Percentiles rank a stretch among this genome's conserved stretches.
phyloP scores from a whole-genome alignment of 2,888 invertebrate genomes.

The Rutpela maculata region DNA sequence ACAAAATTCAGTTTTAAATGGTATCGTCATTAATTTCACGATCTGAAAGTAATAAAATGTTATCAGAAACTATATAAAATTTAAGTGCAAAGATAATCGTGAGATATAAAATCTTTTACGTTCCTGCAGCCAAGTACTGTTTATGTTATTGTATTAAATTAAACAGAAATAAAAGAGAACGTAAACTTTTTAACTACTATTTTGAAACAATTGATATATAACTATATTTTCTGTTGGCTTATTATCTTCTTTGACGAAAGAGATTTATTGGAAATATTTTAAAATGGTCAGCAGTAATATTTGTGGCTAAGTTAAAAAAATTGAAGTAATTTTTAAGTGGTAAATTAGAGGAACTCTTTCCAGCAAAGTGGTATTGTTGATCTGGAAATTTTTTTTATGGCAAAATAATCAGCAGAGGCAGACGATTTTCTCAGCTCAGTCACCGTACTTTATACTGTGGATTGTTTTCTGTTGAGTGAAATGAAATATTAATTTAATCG shows the following conservation, averaged over 20 bases:
- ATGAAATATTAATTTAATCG: too few relatives aligned
- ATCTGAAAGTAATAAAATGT: slow-evolving; percentile 25
- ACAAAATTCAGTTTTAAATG: slow-evolving; percentile 7
- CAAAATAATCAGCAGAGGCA: too few relatives aligned
- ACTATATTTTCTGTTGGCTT: not conserved
- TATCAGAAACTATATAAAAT: slow-evolving; percentile 34
- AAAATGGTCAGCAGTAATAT: too few relatives aligned
- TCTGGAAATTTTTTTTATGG: too few relatives aligned
- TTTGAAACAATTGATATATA: not conserved
- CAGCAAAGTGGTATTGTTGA: too few relatives aligned
- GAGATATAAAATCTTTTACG: slow-evolving; percentile 28
- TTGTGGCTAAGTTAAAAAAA: too few relatives aligned
- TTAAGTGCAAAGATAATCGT: slow-evolving; percentile 26
- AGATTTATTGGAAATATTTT: too few relatives aligned
- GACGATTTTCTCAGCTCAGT: too few relatives aligned
- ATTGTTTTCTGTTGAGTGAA: too few relatives aligned
- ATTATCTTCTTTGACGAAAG: not conserved
- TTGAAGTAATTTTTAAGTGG: too few relatives aligned
- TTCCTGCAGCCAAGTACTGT: slow-evolving; percentile 25
- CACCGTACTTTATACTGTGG: too few relatives aligned
- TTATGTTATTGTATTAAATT: slow-evolving; percentile 36
- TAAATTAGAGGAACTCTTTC: too few relatives aligned
- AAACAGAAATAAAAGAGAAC: slow-evolving; percentile 30
- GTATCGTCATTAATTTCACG: slow-evolving; percentile 25
- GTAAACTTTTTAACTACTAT: slow-evolving; percentile 23